A percentile compares a stretch with the other conserved stretches of the same genome.
Conservation (phyloP, 1,140 invertebrate genomes). For the Wasmannia auropunctata region DNA sequence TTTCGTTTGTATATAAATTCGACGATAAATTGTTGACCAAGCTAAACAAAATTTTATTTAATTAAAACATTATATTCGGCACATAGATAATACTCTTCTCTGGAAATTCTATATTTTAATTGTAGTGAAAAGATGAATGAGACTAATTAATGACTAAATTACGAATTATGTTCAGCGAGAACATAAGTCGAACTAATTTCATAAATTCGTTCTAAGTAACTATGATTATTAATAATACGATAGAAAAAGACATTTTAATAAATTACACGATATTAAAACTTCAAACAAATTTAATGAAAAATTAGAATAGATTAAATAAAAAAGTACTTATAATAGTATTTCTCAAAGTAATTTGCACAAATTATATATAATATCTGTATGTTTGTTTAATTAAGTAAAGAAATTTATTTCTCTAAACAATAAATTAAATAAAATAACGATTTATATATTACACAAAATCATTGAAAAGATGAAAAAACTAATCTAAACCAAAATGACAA, state of each 20-base stretch:
- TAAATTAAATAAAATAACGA: not conserved
- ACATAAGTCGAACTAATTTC: conserved; percentile 8
- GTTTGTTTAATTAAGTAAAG: not conserved
- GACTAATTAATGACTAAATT: conserved; percentile 23
- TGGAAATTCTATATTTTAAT: conserved; percentile 19
- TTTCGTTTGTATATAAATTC: not conserved
- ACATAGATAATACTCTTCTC: not conserved
- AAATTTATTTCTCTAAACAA: not conserved
- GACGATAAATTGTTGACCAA: not conserved
- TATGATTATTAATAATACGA: conserved; percentile 13
- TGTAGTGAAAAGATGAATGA: conserved; percentile 15
- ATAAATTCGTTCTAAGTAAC: conserved; percentile 18
- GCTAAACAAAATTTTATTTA: not conserved
- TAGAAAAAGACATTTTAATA: not conserved
- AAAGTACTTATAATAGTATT: not conserved
- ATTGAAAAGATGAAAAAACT: not conserved
- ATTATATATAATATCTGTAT: not conserved
- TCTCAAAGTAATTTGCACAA: not conserved
- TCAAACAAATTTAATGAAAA: not conserved
- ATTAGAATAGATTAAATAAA: not conserved
- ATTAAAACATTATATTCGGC: conserved; percentile 18
- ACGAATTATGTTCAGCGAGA: conserved; percentile 18
- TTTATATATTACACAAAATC: not conserved
- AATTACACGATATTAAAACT: not conserved
- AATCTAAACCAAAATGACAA: not conserved